phyloP scores from a whole-genome alignment of 2,888 invertebrate genomes.

The Netelia virgata region DNA sequence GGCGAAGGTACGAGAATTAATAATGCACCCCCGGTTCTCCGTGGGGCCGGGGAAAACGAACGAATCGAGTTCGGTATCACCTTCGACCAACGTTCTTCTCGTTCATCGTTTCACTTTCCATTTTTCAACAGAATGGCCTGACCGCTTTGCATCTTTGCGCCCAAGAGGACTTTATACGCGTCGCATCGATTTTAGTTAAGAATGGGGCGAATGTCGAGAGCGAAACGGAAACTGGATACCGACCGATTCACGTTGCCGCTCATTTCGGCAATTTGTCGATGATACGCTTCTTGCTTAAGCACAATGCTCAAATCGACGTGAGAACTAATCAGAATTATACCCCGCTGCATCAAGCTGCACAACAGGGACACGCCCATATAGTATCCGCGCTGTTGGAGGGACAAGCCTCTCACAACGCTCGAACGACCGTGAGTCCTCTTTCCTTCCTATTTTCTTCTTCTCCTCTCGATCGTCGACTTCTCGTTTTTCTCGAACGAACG shows the following conservation, averaged over 20 bases:
- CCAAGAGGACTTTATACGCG: slow-evolving; percentile 95
- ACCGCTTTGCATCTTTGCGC: slow-evolving; percentile 98
- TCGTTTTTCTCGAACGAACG: too few relatives aligned
- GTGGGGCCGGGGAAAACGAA: too few relatives aligned
- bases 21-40: background rate
- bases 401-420: slow-evolving; percentile 97
- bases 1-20: slow-evolving; percentile 87
- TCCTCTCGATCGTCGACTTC: slow-evolving; percentile 15
- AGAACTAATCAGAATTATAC: slow-evolving; percentile 91
- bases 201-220: slow-evolving; percentile 91
- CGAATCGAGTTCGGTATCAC: too few relatives aligned
- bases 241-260: slow-evolving; percentile 98
- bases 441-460: background rate
- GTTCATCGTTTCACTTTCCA: too few relatives aligned
- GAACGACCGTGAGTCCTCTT: slow-evolving; percentile 92
- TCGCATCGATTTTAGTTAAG: slow-evolving; percentile 92
- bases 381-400: slow-evolving; percentile 96
- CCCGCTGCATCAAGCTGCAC: slow-evolving; percentile 98
- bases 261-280: slow-evolving; percentile 98
- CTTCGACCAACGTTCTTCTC: too few relatives aligned
- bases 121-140: slow-evolving; percentile 90
- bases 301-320: slow-evolving; percentile 94
- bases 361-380: slow-evolving; percentile 98
- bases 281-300: slow-evolving; percentile 95
- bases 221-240: slow-evolving; percentile 94